Evolutionary conservation across 2,797 vertebrate genomes (phyloP).

Genomic region (Girardinus metallicus): DNA sequence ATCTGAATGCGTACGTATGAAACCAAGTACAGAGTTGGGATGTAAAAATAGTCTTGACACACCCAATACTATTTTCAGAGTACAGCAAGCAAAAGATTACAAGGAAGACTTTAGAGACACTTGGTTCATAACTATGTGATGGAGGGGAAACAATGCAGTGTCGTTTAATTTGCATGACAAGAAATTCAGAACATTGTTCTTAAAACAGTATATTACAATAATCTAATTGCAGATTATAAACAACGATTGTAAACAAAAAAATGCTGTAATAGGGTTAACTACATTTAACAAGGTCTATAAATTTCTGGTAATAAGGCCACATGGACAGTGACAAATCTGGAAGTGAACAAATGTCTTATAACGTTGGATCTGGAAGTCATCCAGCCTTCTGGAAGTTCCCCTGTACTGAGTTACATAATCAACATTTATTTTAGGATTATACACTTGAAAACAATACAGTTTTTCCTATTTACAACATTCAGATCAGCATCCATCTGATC

Average conservation of each 20-base stretch:
- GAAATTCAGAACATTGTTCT: background rate
- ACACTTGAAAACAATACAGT: background rate
- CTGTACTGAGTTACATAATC: background rate
- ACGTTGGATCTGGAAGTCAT: background rate
- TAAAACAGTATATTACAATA: background rate
- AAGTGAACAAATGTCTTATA: background rate
- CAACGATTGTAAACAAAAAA: background rate
- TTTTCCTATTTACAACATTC: background rate
- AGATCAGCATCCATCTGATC: background rate
- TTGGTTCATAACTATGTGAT: conserved; percentile 6
- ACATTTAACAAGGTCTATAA: background rate
- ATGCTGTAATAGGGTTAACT: background rate
- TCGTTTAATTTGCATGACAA: background rate
- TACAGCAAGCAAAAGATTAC: conserved; percentile 3
- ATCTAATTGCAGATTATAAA: background rate
- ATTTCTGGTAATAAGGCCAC: background rate
- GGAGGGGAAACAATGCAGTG: background rate
- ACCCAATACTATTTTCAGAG: conserved; percentile 25
- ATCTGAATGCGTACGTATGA: conserved; percentile 12
- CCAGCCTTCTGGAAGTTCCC: background rate
- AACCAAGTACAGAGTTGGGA: conserved; percentile 8
- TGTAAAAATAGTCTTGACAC: conserved; percentile 35
- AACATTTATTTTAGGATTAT: background rate
- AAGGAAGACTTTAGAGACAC: conserved; percentile 26
- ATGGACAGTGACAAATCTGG: background rate